Base-by-base conservation (phyloP, 2,888 invertebrate species). In the Ariolimax columbianus region DNA sequence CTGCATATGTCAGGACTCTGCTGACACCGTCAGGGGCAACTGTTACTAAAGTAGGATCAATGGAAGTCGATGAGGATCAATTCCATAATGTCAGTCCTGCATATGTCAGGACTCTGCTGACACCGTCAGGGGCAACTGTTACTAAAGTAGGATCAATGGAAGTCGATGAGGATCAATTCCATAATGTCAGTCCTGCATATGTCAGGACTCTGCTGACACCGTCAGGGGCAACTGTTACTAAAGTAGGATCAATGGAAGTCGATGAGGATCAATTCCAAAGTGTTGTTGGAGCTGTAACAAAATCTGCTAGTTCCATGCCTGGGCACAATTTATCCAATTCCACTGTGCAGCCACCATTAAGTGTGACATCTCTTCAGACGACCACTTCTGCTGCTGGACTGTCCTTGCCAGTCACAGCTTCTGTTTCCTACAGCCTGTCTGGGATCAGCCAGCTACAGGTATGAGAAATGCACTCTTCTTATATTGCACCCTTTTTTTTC, bases 391-490 rank as follows among this genome's bases (percentile, higher is more conserved):
- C 36, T 9, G 17, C 33, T 26, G 26, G 55, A 36, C 9, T 38
- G 19, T 78, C 63, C 2, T 30, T 75, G 11, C 51, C 75, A 30
- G 26, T 40, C 1, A 26, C 59, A 59, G n/a, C 78, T 17, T 36
- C 78, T 33, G 63, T 51, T 17, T 72, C 78, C 30, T 78, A 78
- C 40, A 77, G 79, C 47, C 26, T 79, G 0, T 30, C 84, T 14
- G 72, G 47, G 47, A n/a, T 73, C n/a, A 47, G 43, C 2, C 63
- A 73, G 33, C 19, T 84, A 26, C 59, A 47, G 73, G 84, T 84
- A 66, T 36, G 66, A 73, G 30, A 7, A 43, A 73, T 4, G n/a
- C 55, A 6, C 23, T 55, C 3, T 55, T 55, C 14, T 47, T 11
- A 47, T 7, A 47, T 47, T 47, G 47, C 7, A 47, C 14, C 7